Base-by-base conservation (phyloP, 2,797 vertebrate genomes). In the Malacoraja senta region DNA sequence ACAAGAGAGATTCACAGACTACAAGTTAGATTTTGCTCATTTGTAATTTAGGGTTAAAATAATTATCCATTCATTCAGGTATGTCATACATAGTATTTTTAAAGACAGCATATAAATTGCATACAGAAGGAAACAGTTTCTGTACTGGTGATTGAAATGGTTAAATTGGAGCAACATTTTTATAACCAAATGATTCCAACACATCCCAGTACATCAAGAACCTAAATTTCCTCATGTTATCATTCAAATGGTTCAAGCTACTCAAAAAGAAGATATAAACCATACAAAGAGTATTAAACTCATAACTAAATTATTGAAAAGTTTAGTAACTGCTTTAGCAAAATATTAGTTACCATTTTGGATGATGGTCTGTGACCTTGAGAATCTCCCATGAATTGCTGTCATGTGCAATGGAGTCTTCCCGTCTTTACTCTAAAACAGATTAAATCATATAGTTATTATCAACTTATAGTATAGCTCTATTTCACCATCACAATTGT, bases 401-500 rank as follows among this genome's bases (percentile, higher is more conserved):
- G 99, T 99, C 98, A 99, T 99, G 95, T 99, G 99, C 94, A 99
- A 97, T 72, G 99, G 98, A 93, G 98, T 99, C 96, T 99, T 99
- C 8, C 98, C 98, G 95, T 99, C 99, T 97, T 98, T 99, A 96
- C 99, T 99, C 99, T 99, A 96, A 93, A 96, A 94, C 58, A 74
- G 95, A 94, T 94, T 76, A 94, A 94, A 93, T 76, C 26, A 92
- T 44, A 92, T 53, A 76, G 24, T 92, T 53, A 92, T 58, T 38
- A 76, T 91, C 93, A 92, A 93, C 68, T 93, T 0, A 76, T 72
- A 61, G 61, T 61, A 32, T 74, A 17, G 13, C 38, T 32, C 29
- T 90, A 86, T n/a, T 74, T 71, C 74, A 58, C n/a, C 24, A 93
- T n/a, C 74, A 72, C 29, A 81, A 44, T 26, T 44, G 44, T 24